Evolutionary conservation across 1,140 invertebrate species (phyloP).

Genomic region (Drosophila mojavensis): DNA sequence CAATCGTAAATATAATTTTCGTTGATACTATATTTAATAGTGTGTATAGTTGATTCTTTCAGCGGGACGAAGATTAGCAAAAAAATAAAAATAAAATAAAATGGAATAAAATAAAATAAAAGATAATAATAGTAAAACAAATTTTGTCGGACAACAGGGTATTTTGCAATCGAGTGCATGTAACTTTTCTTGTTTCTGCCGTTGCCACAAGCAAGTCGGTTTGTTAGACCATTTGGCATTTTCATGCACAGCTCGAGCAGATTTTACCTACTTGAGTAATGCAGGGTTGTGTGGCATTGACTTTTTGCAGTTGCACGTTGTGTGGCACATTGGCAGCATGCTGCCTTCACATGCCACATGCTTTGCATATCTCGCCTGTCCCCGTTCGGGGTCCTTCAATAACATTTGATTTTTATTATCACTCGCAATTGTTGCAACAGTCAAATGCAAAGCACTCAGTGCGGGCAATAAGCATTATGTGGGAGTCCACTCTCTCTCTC

Average conservation of each 20-base stretch:
- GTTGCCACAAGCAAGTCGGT: not conserved
- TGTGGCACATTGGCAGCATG: conserved; percentile 21
- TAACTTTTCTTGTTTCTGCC: not conserved
- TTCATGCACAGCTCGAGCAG: conserved; percentile 40
- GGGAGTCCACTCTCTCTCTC: not conserved
- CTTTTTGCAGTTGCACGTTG: conserved; percentile 34
- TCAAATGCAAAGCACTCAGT: conserved; percentile 37
- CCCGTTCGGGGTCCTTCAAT: conserved; percentile 41
- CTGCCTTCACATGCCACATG: not conserved
- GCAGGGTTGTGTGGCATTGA: conserved; percentile 46
- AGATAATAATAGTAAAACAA: no score
- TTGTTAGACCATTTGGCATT: conserved; percentile 26
- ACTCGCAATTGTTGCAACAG: conserved; percentile 61
- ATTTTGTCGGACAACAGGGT: no score
- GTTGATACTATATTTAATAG: no score
- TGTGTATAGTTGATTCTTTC: no score
- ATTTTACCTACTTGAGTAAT: conserved; percentile 52
- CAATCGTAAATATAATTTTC: no score
- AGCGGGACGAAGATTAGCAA: no score
- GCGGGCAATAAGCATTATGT: conserved; percentile 52
- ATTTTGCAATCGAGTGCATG: not conserved
- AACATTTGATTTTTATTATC: conserved; percentile 77
- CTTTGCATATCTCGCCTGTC: not conserved
- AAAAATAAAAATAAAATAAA: no score
- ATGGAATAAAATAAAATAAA: no score